Evolutionary conservation across 2,113 vertebrate species (phyloP).

Genomic region (Neoarius graeffei): DNA sequence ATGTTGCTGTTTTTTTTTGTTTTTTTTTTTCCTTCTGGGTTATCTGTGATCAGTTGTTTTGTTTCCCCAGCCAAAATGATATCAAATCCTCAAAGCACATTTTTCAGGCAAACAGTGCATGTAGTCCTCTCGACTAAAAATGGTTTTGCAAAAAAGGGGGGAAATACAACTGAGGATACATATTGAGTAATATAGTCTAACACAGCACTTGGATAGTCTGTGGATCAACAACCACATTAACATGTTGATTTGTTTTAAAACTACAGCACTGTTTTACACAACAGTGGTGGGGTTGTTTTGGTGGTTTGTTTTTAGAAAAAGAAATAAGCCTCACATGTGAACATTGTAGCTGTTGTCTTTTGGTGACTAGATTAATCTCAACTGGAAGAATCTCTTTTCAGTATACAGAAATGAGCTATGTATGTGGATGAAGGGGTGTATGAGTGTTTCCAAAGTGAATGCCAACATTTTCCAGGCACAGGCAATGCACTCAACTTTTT

Average conservation of each 20-base stretch:
- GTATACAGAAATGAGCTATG: constrained; percentile 61
- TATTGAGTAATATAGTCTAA: not conserved
- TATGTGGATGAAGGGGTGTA: constrained; percentile 34
- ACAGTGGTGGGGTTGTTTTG: not conserved
- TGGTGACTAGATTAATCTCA: constrained; percentile 27
- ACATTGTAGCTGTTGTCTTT: constrained; percentile 20
- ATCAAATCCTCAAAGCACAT: not conserved
- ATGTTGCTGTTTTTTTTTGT: not conserved
- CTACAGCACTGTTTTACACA: not conserved
- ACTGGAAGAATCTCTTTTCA: constrained; percentile 59
- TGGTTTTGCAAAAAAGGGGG: not conserved
- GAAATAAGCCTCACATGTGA: not conserved
- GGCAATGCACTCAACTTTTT: constrained; percentile 58
- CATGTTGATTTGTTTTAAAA: not conserved
- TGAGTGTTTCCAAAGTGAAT: constrained; percentile 61
- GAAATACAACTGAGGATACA: not conserved
- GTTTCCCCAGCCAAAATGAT: not conserved
- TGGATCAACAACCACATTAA: not conserved
- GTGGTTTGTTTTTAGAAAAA: not conserved
- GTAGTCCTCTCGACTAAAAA: not conserved
- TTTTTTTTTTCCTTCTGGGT: not conserved
- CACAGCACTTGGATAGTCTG: not conserved
- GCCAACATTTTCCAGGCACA: constrained; percentile 66
- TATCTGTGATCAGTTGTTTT: not conserved
- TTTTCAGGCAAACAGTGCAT: not conserved